phyloP scores from a whole-genome alignment of 2,888 invertebrate species.

The Drosophila pegasa region DNA sequence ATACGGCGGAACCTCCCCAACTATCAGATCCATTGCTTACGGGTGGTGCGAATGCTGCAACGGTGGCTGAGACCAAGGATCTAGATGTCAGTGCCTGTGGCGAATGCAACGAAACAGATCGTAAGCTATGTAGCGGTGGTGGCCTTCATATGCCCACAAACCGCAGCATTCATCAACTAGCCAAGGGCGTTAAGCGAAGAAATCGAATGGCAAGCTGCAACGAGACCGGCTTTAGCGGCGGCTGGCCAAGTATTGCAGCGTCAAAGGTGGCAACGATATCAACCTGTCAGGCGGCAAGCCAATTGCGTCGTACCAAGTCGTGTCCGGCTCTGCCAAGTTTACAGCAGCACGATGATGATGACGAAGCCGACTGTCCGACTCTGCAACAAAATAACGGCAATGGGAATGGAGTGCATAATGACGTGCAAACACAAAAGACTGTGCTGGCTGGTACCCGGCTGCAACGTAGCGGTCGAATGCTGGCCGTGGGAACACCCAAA shows the following conservation, averaged over 20 bases:
- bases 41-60: slow-evolving; percentile 23
- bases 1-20: slow-evolving; percentile 62
- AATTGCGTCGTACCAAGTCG: slow-evolving; percentile 88
- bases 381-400: slow-evolving; percentile 59
- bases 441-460: slow-evolving; percentile 58
- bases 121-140: slow-evolving; percentile 86
- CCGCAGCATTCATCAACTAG: slow-evolving; percentile 86
- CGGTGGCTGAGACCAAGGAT: slow-evolving; percentile 31
- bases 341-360: slow-evolving; percentile 55
- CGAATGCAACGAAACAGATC: slow-evolving; percentile 85
- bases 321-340: slow-evolving; percentile 86
- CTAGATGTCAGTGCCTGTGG: slow-evolving; percentile 63
- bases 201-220: slow-evolving; percentile 88
- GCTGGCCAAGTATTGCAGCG: slow-evolving; percentile 17
- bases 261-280: slow-evolving; percentile 40
- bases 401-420: slow-evolving; percentile 29
- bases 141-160: slow-evolving; percentile 88
- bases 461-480: slow-evolving; percentile 76
- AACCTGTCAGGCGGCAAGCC: slow-evolving; percentile 56
- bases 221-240: slow-evolving; percentile 75
- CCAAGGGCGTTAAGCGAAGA: slow-evolving; percentile 86
- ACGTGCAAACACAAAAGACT: slow-evolving; percentile 47
- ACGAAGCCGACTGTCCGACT: slow-evolving; percentile 66
- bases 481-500: slow-evolving; percentile 67
- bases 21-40: slow-evolving; percentile 43